A percentile compares a stretch with the other conserved stretches of the same genome.
phyloP scores from a whole-genome alignment of 2,797 vertebrate genomes.

The Tokudaia tokunoshimensis region DNA sequence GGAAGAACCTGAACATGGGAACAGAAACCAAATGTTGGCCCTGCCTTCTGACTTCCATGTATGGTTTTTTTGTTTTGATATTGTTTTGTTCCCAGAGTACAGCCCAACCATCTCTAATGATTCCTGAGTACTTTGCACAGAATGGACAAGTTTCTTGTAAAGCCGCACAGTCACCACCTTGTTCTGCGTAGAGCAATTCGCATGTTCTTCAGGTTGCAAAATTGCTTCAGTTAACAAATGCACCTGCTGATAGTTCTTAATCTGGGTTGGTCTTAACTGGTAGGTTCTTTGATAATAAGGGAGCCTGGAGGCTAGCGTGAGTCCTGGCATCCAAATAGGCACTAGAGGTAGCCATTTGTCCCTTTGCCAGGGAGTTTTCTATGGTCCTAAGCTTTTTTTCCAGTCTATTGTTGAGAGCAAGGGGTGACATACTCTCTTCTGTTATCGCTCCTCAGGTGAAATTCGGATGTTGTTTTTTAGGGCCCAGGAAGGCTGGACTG shows the following conservation, averaged over 20 bases:
- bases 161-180: neutral
- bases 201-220: neutral
- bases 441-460: neutral
- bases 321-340: neutral
- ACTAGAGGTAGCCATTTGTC: neutral
- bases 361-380: neutral
- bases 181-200: neutral
- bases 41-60: neutral
- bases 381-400: neutral
- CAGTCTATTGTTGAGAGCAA: neutral
- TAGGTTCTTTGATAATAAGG: neutral
- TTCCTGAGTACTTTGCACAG: neutral
- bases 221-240: neutral
- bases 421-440: neutral
- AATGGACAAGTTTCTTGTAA: neutral
- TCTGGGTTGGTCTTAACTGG: neutral
- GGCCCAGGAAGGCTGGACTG: neutral
- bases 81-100: neutral
- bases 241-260: neutral
- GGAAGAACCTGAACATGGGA: neutral
- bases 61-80: no score
- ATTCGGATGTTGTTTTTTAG: neutral
- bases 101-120: neutral
- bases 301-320: no score
- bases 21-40: neutral